A percentile compares a stretch with the other conserved stretches of the same genome.
Conservation (phyloP, 2,888 invertebrate genomes). For the Xylophagus ater region DNA sequence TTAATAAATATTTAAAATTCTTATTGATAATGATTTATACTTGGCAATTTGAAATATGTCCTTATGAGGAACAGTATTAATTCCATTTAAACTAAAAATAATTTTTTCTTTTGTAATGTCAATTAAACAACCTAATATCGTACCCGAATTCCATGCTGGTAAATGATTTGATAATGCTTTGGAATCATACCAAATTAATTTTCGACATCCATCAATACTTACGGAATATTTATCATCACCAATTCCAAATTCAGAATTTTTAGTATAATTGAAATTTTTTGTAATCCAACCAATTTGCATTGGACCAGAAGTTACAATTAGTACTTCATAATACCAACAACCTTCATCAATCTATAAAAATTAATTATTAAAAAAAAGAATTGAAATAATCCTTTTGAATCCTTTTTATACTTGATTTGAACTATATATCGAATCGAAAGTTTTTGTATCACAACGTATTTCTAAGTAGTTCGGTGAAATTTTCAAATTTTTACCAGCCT, state of each 20-base stretch:
- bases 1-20: conserved; percentile 7
- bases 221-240: conserved; percentile 84
- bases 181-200: conserved; percentile 82
- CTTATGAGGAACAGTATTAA: conserved; percentile 52
- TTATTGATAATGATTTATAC: conserved; percentile 40
- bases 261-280: conserved; percentile 78
- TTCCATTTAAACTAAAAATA: conserved; percentile 75
- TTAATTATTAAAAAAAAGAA: neutral
- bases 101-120: conserved; percentile 63
- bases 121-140: conserved; percentile 73
- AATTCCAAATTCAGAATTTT: conserved; percentile 91
- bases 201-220: conserved; percentile 86
- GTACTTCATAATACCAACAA: conserved; percentile 85
- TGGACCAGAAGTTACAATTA: conserved; percentile 78
- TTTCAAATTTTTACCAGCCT: conserved; percentile 89
- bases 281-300: conserved; percentile 98
- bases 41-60: conserved; percentile 66
- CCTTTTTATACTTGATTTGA: conserved; percentile 68
- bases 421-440: conserved; percentile 88
- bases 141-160: conserved; percentile 70
- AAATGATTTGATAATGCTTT: conserved; percentile 49
- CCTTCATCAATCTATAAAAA: conserved; percentile 60
- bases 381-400: conserved; percentile 24
- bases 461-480: conserved; percentile 83
- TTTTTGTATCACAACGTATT: conserved; percentile 83